phyloP scores from a whole-genome alignment of 2,888 invertebrate species.

The Limnephilus marmoratus region DNA sequence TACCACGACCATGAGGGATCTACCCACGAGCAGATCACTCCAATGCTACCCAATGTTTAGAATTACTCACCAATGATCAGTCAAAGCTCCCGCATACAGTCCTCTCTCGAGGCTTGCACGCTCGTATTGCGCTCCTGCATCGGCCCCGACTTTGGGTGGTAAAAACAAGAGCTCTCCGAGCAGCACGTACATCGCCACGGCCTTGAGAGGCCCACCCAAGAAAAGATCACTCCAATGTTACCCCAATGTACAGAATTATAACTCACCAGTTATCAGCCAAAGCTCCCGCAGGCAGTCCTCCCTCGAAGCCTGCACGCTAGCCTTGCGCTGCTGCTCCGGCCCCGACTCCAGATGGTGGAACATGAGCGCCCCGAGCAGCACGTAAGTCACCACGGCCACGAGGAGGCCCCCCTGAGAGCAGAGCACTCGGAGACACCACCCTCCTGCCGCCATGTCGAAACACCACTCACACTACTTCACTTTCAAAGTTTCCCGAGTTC shows the following conservation, averaged over 20 bases:
- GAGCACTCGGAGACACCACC: slow-evolving; percentile 77
- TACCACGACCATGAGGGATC: slow-evolving; percentile 84
- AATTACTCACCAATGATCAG: slow-evolving; percentile 85
- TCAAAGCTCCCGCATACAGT: slow-evolving; percentile 82
- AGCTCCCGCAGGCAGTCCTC: slow-evolving; percentile 85
- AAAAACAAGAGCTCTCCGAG: slow-evolving; percentile 87
- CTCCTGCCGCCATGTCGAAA: slow-evolving; percentile 66
- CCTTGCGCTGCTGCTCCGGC: slow-evolving; percentile 81
- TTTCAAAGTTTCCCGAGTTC: background rate
- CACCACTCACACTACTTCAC: slow-evolving; percentile 2
- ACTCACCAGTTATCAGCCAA: slow-evolving; percentile 88
- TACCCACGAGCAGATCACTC: slow-evolving; percentile 81
- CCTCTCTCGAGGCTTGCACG: slow-evolving; percentile 81
- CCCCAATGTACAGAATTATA: background rate
- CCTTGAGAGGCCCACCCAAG: slow-evolving; percentile 82
- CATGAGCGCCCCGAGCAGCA: slow-evolving; percentile 85
- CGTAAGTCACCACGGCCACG: slow-evolving; percentile 84
- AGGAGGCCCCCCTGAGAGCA: slow-evolving; percentile 85
- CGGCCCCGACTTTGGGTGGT: slow-evolving; percentile 83
- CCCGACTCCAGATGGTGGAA: slow-evolving; percentile 87
- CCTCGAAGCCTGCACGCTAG: slow-evolving; percentile 80
- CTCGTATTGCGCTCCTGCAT: slow-evolving; percentile 81
- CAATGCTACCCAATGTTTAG: background rate
- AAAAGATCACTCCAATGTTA: slow-evolving; percentile 76
- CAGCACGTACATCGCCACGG: slow-evolving; percentile 86